Percentiles rank a stretch among this genome's conserved stretches.
Conservation (phyloP, 1,140 invertebrate species). For the Drosophila nebulosa region DNA sequence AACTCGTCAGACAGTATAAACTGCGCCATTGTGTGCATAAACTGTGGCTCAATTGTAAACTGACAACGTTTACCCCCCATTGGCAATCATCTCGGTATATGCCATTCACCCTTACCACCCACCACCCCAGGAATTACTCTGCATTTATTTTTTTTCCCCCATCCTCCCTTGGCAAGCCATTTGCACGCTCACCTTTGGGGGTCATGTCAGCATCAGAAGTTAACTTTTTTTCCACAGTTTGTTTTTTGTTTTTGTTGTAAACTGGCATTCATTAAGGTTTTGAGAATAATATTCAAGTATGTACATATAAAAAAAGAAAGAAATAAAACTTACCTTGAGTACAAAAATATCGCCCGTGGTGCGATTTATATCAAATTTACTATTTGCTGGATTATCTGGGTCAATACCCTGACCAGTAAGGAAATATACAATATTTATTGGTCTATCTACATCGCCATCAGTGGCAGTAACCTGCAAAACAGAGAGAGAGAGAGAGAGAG, state of each 20-base stretch:
- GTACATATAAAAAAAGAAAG: no score
- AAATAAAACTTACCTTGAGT: conserved; percentile 82
- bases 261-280: conserved; percentile 7
- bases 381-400: conserved; percentile 84
- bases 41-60: conserved; percentile 63
- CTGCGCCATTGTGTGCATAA: conserved; percentile 59
- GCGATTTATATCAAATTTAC: conserved; percentile 87
- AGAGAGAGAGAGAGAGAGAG: conserved; percentile 81
- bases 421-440: conserved; percentile 87
- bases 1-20: conserved; percentile 57
- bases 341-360: conserved; percentile 86
- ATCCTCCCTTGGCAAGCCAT: conserved; percentile 6
- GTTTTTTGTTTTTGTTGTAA: neutral
- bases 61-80: conserved; percentile 29
- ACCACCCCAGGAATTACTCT: conserved; percentile 20
- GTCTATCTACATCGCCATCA: conserved; percentile 86
- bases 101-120: neutral
- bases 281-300: conserved; percentile 22
- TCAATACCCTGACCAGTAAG: conserved; percentile 87
- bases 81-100: conserved; percentile 22
- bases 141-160: conserved; percentile 1
- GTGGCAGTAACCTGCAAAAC: conserved; percentile 81
- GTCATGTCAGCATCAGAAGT: neutral
- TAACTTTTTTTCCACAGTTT: neutral
- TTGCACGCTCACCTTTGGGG: conserved; percentile 21